phyloP scores from a whole-genome alignment of 2,113 vertebrate genomes.

The Columba livia region DNA sequence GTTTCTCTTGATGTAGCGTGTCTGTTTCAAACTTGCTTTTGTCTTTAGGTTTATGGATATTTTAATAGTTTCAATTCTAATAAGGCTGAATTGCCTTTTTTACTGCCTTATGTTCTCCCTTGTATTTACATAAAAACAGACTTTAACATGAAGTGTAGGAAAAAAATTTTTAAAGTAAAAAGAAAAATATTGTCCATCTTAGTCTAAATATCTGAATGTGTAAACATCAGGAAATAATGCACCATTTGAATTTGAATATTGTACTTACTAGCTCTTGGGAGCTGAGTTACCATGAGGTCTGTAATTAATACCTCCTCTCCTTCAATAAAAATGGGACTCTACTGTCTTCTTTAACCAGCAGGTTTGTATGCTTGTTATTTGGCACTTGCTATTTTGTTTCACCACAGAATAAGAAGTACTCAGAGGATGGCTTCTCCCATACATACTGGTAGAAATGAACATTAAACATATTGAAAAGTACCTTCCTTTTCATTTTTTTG shows the following conservation, averaged over 20 bases:
- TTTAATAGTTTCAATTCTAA: background rate
- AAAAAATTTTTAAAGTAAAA: background rate
- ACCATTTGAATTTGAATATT: background rate
- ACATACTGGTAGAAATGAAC: background rate
- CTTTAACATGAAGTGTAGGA: background rate
- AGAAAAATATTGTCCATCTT: background rate
- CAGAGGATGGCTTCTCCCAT: background rate
- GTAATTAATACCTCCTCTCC: constrained; percentile 9
- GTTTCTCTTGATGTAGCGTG: background rate
- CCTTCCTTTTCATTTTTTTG: background rate
- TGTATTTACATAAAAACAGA: background rate
- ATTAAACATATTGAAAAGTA: background rate
- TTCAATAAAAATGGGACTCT: background rate
- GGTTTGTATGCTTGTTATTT: background rate
- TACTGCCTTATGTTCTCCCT: background rate
- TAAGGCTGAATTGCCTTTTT: background rate
- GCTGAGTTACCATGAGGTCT: background rate
- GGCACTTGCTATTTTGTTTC: background rate
- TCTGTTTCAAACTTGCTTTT: background rate
- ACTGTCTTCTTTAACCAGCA: background rate
- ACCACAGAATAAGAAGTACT: background rate
- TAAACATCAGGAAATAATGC: background rate
- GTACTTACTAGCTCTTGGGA: background rate
- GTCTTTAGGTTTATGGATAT: background rate
- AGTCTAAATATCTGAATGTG: background rate